These are phyloP conservation scores for Heteromyza rotundicornis DNA, from an alignment of 2,888 invertebrate species.

Conservation along the genomic window DNA sequence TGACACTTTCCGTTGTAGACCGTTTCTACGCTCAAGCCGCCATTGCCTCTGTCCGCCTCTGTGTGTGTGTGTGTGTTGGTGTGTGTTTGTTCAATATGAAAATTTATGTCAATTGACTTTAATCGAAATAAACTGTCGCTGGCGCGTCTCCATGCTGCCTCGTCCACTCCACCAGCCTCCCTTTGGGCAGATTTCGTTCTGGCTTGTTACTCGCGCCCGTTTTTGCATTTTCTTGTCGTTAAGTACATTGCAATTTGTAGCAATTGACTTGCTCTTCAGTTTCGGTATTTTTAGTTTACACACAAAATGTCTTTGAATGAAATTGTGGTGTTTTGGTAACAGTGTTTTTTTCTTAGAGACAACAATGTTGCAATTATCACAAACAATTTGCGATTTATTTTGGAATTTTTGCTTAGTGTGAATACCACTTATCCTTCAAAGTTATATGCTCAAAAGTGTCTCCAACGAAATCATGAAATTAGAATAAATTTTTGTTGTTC, in stretches of 20 bases:
- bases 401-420: no score
- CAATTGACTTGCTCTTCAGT: conserved; percentile 9
- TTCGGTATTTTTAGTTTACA: neutral
- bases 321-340: no score
- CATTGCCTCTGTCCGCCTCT: neutral
- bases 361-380: no score
- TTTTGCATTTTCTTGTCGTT: conserved; percentile 9
- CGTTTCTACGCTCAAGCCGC: neutral
- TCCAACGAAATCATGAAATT: no score
- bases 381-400: no score
- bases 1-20: neutral
- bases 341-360: no score
- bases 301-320: no score
- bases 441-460: no score
- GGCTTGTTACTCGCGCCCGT: neutral
- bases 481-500: no score
- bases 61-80: neutral
- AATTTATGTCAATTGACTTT: conserved; percentile 52
- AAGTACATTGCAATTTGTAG: conserved; percentile 15
- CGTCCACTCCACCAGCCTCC: neutral
- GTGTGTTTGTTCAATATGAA: conserved; percentile 25
- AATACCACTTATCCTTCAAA: no score
- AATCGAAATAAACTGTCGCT: conserved; percentile 47
- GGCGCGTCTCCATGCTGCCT: neutral
- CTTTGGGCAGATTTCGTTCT: neutral